Evolutionary conservation across 1,140 invertebrate genomes (phyloP).

Genomic region (Trachelipus rathkii): DNA sequence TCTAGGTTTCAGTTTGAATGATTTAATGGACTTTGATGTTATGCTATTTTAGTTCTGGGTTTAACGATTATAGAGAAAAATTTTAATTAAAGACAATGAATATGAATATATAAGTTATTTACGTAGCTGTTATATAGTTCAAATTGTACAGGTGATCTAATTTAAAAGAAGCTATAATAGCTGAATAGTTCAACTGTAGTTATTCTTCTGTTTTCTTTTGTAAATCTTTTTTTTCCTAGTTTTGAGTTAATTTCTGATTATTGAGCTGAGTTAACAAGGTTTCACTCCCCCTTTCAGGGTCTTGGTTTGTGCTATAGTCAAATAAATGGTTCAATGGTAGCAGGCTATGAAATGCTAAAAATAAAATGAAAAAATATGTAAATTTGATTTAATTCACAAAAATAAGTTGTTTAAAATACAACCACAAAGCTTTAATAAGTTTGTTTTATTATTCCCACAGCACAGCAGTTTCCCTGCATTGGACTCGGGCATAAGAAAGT

Average conservation of each 20-base stretch:
- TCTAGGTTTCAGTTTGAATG: slow-evolving; percentile 44
- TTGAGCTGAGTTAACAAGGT: slow-evolving; percentile 45
- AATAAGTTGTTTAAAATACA: slow-evolving; percentile 43
- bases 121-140: slow-evolving; percentile 42
- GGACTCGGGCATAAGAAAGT: slow-evolving; percentile 28
- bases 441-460: slow-evolving; percentile 40
- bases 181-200: slow-evolving; percentile 45
- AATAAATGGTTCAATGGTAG: slow-evolving; percentile 43
- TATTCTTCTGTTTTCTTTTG: slow-evolving; percentile 39
- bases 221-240: slow-evolving; percentile 35
- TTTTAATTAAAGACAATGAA: slow-evolving; percentile 12
- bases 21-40: slow-evolving; percentile 44
- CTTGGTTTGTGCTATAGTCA: slow-evolving; percentile 40
- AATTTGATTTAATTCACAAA: slow-evolving; percentile 42
- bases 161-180: slow-evolving; percentile 37
- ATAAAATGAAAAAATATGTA: slow-evolving; percentile 39
- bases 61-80: slow-evolving; percentile 27
- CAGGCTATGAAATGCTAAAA: slow-evolving; percentile 28
- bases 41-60: slow-evolving; percentile 39
- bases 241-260: slow-evolving; percentile 32
- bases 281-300: slow-evolving; percentile 42
- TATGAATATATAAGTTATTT: slow-evolving; percentile 27
- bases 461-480: slow-evolving; percentile 17
- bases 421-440: slow-evolving; percentile 42
- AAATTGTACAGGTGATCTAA: slow-evolving; percentile 41